Conservation (phyloP, 1,140 invertebrate species). For the Carcinoscorpius rotundicauda region DNA sequence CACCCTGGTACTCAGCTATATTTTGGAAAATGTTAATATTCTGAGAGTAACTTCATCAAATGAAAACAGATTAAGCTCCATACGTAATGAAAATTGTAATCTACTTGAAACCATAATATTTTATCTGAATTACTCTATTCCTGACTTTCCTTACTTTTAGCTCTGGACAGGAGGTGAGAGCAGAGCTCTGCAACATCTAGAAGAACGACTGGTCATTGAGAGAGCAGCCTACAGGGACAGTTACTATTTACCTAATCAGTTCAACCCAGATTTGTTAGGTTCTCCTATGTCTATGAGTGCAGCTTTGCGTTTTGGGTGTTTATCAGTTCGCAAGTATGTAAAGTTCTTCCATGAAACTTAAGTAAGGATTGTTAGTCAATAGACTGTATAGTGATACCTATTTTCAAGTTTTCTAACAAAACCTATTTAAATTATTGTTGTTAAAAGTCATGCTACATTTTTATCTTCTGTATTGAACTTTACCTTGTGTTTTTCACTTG, state of each 20-base stretch:
- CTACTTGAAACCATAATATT: too few relatives aligned
- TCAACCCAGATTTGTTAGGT: constrained; percentile 50
- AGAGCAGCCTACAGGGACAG: constrained; percentile 75
- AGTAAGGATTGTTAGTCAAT: neutral
- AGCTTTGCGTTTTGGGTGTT: constrained; percentile 53
- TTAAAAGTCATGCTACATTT: too few relatives aligned
- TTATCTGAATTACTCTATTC: too few relatives aligned
- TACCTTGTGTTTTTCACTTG: too few relatives aligned
- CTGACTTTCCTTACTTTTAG: constrained; percentile 35
- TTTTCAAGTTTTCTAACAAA: neutral
- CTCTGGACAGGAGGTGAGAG: constrained; percentile 66
- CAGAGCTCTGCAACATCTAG: constrained; percentile 60
- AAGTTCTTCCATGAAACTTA: neutral
- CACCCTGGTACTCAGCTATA: too few relatives aligned
- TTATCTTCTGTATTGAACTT: too few relatives aligned
- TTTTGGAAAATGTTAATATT: too few relatives aligned
- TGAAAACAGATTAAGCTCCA: too few relatives aligned
- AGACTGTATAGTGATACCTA: neutral
- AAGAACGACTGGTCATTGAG: constrained; percentile 71
- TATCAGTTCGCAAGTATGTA: constrained; percentile 39
- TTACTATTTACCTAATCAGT: constrained; percentile 51
- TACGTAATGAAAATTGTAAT: too few relatives aligned
- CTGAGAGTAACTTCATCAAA: too few relatives aligned
- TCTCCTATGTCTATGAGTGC: constrained; percentile 54
- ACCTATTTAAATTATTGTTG: too few relatives aligned